These are phyloP conservation scores for Parus major DNA, from an alignment of 2,113 vertebrate genomes.

Conservation along the genomic window DNA sequence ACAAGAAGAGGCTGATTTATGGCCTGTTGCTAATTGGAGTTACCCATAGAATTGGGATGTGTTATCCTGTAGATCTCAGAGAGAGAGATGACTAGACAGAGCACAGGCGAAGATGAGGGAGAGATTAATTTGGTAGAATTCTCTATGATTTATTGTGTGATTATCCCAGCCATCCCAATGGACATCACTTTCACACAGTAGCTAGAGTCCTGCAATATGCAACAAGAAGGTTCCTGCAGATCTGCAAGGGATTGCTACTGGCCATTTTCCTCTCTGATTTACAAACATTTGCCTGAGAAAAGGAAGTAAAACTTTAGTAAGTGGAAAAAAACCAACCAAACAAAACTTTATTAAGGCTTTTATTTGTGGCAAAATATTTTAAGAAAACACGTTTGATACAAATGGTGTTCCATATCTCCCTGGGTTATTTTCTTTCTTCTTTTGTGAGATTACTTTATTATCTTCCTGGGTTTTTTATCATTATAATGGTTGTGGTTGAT, in stretches of 20 bases:
- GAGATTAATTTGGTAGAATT: background rate
- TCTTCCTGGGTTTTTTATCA: background rate
- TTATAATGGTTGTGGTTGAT: background rate
- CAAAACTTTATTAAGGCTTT: background rate
- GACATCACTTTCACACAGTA: background rate
- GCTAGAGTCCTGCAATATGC: background rate
- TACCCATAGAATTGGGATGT: background rate
- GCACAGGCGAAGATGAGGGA: background rate
- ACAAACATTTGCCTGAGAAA: background rate
- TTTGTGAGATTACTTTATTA: conserved; percentile 1
- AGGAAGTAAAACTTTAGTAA: background rate
- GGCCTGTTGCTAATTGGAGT: background rate
- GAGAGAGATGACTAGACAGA: background rate
- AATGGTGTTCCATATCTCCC: background rate
- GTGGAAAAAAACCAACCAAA: background rate
- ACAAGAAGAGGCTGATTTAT: background rate
- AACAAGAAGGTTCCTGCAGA: background rate
- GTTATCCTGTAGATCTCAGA: background rate
- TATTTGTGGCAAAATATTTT: background rate
- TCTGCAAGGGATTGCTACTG: background rate
- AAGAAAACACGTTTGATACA: background rate
- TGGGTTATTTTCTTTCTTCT: background rate
- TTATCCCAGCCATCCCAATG: background rate
- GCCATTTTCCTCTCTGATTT: background rate
- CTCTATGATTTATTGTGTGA: background rate